phyloP scores from a whole-genome alignment of 2,888 invertebrate species.

The Mechanitis messenoides region DNA sequence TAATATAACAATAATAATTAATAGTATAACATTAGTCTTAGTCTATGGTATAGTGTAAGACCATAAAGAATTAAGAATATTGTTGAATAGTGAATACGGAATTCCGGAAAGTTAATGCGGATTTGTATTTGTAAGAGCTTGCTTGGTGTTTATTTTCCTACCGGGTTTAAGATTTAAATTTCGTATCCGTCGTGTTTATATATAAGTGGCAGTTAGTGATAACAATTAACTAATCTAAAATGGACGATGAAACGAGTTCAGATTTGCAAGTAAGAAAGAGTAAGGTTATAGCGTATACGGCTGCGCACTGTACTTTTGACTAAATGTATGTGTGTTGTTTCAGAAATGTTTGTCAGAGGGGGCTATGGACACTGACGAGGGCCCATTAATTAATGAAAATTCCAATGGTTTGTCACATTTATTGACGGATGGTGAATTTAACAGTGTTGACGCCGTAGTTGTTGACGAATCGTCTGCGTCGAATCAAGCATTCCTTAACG shows the following conservation, averaged over 20 bases:
- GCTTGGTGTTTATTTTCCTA: neutral
- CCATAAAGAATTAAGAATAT: slow-evolving; percentile 4
- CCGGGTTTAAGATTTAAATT: neutral
- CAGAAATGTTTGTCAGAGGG: slow-evolving; percentile 64
- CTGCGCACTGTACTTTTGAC: slow-evolving; percentile 33
- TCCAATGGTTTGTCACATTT: slow-evolving; percentile 68
- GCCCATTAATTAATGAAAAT: slow-evolving; percentile 66
- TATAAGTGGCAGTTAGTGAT: neutral
- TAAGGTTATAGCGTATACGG: slow-evolving; percentile 29
- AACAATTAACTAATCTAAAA: slow-evolving; percentile 23
- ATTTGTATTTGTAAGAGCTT: neutral
- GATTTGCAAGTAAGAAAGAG: slow-evolving; percentile 57
- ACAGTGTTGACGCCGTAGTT: slow-evolving; percentile 61
- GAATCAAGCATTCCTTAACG: slow-evolving; percentile 68
- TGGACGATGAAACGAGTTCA: slow-evolving; percentile 62
- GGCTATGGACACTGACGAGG: slow-evolving; percentile 68
- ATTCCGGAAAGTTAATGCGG: slow-evolving; percentile 6
- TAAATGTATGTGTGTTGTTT: slow-evolving; percentile 14
- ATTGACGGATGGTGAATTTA: slow-evolving; percentile 66
- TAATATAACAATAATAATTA: too few species aligned
- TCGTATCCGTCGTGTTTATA: neutral
- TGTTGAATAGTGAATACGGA: slow-evolving; percentile 2
- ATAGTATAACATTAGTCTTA: neutral
- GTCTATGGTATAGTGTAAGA: slow-evolving; percentile 7
- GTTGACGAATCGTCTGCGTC: slow-evolving; percentile 68